Conservation (phyloP, 2,113 vertebrate genomes). For the Zootoca vivipara region DNA sequence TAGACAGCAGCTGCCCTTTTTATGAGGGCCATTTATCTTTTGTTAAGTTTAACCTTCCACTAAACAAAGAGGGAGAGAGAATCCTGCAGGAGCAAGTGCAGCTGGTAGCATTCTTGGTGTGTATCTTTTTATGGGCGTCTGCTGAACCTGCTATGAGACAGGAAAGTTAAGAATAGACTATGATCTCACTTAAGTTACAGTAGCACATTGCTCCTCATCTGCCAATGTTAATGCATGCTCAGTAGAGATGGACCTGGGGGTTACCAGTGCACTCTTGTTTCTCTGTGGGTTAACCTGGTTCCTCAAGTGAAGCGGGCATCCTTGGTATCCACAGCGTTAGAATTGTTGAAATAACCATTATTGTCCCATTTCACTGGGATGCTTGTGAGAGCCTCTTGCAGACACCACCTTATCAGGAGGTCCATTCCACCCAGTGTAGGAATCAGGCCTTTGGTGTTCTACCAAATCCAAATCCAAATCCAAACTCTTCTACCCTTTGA, state of each 20-base stretch:
- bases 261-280: constrained; percentile 33
- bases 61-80: neutral
- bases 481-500: too few species aligned
- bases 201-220: neutral
- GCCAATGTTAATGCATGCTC: neutral
- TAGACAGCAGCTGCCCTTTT: constrained; percentile 42
- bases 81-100: neutral
- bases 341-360: neutral
- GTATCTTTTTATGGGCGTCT: neutral
- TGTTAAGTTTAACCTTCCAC: constrained; percentile 27
- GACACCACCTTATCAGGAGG: too few species aligned
- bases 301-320: constrained; percentile 40
- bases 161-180: neutral
- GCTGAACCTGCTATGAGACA: neutral
- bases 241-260: fast-evolving
- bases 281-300: constrained; percentile 10
- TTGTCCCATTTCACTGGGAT: constrained; percentile 4
- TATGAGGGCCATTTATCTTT: constrained; percentile 4
- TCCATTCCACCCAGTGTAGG: too few species aligned
- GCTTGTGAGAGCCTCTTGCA: neutral
- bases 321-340: constrained; percentile 21
- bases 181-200: neutral
- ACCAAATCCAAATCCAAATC: too few species aligned
- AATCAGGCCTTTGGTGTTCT: too few species aligned
- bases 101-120: fast-evolving